A percentile compares a stretch with the other conserved stretches of the same genome.
phyloP scores from a whole-genome alignment of 1,140 invertebrate species.

The Sycobia sp. region DNA sequence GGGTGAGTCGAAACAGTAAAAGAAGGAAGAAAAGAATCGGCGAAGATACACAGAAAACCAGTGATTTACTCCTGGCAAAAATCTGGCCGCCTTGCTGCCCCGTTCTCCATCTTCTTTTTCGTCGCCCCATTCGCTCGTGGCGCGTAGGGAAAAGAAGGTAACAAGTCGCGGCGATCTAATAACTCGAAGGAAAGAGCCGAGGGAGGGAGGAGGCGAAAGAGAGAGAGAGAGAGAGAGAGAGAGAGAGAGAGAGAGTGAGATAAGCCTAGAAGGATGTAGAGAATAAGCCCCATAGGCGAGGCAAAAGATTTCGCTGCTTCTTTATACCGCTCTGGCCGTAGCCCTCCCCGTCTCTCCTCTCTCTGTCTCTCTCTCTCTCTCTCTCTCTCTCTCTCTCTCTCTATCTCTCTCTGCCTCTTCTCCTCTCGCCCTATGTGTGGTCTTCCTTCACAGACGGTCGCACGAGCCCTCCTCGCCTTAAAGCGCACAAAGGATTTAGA shows the following conservation, averaged over 20 bases:
- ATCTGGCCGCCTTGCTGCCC: background rate
- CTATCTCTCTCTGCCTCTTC: too few relatives aligned
- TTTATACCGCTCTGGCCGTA: too few relatives aligned
- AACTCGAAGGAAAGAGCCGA: background rate
- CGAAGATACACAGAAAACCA: constrained; percentile 3
- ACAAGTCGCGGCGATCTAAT: constrained; percentile 16
- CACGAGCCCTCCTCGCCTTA: background rate
- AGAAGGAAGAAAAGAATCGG: background rate
- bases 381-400: too few relatives aligned
- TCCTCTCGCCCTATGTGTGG: constrained; percentile 4
- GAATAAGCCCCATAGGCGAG: too few relatives aligned
- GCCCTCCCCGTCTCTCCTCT: too few relatives aligned
- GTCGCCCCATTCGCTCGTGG: background rate
- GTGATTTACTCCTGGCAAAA: constrained; percentile 19
- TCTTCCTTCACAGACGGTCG: background rate
- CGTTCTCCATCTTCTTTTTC: constrained; percentile 20
- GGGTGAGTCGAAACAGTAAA: background rate
- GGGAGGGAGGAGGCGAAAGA: background rate
- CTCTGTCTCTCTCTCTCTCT: too few relatives aligned
- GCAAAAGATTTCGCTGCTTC: too few relatives aligned
- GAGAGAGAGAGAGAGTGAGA: too few relatives aligned
- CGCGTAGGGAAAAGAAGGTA: background rate
- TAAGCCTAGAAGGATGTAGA: too few relatives aligned
- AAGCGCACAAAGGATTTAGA: background rate
- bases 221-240: too few relatives aligned